phyloP scores from a whole-genome alignment of 1,140 invertebrate genomes.

The Phthorimaea operculella region DNA sequence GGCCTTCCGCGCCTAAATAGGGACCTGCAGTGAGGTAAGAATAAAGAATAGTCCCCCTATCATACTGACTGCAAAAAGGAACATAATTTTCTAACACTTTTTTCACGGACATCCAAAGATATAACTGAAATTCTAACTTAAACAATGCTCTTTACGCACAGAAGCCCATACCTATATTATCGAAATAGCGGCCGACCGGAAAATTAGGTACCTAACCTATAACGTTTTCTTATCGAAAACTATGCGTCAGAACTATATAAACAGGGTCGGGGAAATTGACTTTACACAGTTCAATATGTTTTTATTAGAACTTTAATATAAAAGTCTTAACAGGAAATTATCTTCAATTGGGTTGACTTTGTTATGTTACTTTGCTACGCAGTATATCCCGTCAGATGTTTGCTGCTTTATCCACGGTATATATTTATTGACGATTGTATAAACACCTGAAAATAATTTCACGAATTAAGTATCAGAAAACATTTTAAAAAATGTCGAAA shows the following conservation, averaged over 20 bases:
- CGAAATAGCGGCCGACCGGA: no score
- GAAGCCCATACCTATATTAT: no score
- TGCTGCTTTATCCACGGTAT: conserved; percentile 65
- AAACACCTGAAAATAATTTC: conserved; percentile 54
- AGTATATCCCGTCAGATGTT: conserved; percentile 49
- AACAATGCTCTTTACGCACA: not conserved
- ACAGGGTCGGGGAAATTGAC: not conserved
- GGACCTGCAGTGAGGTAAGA: no score
- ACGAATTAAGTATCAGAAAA: no score
- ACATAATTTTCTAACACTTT: no score
- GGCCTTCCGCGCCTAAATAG: no score
- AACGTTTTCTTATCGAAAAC: no score
- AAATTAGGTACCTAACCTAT: no score
- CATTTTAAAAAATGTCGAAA: no score
- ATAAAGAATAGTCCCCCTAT: no score
- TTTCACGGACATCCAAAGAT: not conserved
- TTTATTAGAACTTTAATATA: not conserved
- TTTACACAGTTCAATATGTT: not conserved
- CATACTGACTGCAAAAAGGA: no score
- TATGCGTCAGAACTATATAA: not conserved
- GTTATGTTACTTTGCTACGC: conserved; percentile 20
- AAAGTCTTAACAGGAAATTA: not conserved
- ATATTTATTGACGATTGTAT: conserved; percentile 67
- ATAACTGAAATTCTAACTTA: not conserved
- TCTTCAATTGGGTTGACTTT: conserved; percentile 1